Percentiles rank a stretch among this genome's conserved stretches.
phyloP scores from a whole-genome alignment of 2,113 vertebrate genomes.

The Oreocharis arfaki region DNA sequence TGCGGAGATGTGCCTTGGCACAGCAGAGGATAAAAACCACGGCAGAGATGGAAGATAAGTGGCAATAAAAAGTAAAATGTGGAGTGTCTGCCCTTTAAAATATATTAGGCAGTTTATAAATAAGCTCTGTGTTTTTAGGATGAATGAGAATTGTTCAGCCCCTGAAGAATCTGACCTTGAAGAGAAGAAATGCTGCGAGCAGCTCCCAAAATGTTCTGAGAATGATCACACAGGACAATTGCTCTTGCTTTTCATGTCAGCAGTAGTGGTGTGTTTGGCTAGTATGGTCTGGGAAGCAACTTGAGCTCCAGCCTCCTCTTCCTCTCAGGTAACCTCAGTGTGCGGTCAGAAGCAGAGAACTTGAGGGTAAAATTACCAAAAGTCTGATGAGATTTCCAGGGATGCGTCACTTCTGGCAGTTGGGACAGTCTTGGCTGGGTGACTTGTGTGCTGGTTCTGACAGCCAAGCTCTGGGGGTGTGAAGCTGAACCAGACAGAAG shows the following conservation, averaged over 20 bases:
- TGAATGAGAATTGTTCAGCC: not conserved
- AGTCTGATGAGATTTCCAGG: not conserved
- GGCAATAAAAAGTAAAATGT: constrained; percentile 46
- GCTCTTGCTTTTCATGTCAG: not conserved
- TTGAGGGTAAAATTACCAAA: not conserved
- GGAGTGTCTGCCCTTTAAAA: constrained; percentile 42
- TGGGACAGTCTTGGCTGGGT: not conserved
- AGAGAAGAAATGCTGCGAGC: not conserved
- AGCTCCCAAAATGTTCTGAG: not conserved
- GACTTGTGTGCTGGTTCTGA: not conserved
- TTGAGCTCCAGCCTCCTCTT: not conserved
- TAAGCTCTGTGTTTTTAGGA: constrained; percentile 28
- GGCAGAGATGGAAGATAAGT: constrained; percentile 16
- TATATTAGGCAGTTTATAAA: constrained; percentile 20
- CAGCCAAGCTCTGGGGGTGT: not conserved
- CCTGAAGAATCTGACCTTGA: constrained; percentile 26
- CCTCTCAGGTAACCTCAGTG: not conserved
- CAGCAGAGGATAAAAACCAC: not conserved
- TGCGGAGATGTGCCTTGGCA: not conserved
- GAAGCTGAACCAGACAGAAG: not conserved
- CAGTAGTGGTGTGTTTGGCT: not conserved
- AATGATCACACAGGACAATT: not conserved
- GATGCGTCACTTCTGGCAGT: not conserved
- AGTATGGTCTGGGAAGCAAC: not conserved
- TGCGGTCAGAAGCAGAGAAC: not conserved